Percentiles rank a stretch among this genome's conserved stretches.
phyloP scores from a whole-genome alignment of 2,113 vertebrate genomes.

The Brienomyrus longianalis region DNA sequence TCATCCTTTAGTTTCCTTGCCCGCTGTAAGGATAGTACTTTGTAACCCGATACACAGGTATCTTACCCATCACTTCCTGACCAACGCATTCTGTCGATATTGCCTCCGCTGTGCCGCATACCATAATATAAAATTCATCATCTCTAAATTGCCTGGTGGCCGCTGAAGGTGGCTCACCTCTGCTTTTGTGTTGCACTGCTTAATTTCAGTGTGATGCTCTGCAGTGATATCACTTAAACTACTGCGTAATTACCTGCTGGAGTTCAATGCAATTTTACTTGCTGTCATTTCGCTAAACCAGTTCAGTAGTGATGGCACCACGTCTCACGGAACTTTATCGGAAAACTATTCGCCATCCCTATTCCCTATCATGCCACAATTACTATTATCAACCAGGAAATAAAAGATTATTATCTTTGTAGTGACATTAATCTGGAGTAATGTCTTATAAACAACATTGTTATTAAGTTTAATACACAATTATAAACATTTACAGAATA shows the following conservation, averaged over 20 bases:
- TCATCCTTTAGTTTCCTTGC: neutral
- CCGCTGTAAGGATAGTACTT: neutral
- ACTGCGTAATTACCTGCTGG: neutral
- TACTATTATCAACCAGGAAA: neutral
- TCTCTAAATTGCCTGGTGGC: neutral
- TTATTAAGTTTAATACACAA: neutral
- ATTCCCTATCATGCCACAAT: neutral
- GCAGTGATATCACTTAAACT: neutral
- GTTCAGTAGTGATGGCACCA: neutral
- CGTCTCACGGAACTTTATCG: neutral
- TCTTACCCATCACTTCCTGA: neutral
- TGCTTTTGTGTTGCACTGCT: neutral
- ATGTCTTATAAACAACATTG: neutral
- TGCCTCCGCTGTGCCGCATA: neutral
- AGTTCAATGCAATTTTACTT: neutral
- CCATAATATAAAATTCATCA: neutral
- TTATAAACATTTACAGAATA: neutral
- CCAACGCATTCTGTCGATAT: neutral
- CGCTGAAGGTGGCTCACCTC: neutral
- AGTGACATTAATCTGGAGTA: neutral
- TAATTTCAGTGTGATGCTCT: neutral
- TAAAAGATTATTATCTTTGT: neutral
- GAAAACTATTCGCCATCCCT: neutral
- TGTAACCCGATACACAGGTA: neutral
- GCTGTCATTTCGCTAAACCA: neutral